Base-by-base conservation (phyloP, 2,888 invertebrate species). In the Poecilus cupreus region DNA sequence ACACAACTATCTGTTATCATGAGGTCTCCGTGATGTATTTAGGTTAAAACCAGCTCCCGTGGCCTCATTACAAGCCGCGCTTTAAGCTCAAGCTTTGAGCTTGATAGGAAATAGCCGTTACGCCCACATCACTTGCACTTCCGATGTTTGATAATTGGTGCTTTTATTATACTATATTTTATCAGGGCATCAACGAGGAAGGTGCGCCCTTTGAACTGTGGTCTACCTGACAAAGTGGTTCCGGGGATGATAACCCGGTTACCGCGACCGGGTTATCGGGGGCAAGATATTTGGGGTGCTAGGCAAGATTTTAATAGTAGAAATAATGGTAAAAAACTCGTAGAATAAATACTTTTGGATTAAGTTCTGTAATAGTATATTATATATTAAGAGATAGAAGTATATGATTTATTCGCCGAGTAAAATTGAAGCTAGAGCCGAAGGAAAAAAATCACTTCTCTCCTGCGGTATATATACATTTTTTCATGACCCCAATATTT, bases 141-240 rank as follows among this genome's bases (percentile, higher is more conserved):
- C 60, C 18, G 57, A 32, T n/a, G 13, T 3, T 16, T 60, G 13
- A 32, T 60, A 60, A 60, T 60, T 60, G 60, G 13, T 13, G 60
- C 60, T 60, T 32, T 51, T 60, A 60, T 60, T 60, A 60, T 13
- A n/a, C 13, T 2, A 60, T 60, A 60, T 32, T 24, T 60, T 60
- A 60, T 60, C 26, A 60, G 4, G n/a, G 18, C 8, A 18, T 11
- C n/a, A 11, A n/a, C n/a, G n/a, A n/a, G 43, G 18, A 51, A 51
- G 51, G 18, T 10, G 51, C 51, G 18, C n/a, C 51, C 43, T 43
- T 43, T 43, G n/a, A 51, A 18, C 8, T 18, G 51, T 51, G 51
- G 2, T 51, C 18, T 43, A 43, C 43, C 43, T 51, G 51, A 51
- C 51, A 51, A 51, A 51, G 18, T 51, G 18, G 3, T 18, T 51